phyloP scores from a whole-genome alignment of 2,888 invertebrate species.

The Spodoptera exigua region DNA sequence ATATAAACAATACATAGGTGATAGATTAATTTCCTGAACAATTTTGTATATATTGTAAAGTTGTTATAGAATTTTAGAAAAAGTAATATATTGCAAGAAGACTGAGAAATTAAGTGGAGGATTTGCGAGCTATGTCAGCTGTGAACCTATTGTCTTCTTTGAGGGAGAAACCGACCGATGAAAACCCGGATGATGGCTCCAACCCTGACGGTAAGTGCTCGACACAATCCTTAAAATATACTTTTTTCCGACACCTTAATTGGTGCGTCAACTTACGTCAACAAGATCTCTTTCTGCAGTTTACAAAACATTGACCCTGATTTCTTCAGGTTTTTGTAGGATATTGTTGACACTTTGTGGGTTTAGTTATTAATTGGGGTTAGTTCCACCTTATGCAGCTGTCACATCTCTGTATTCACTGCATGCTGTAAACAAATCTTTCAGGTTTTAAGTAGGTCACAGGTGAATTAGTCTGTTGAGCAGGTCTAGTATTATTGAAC shows the following conservation, averaged over 20 bases:
- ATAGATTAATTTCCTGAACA: constrained; percentile 87
- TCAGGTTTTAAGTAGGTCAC: constrained; percentile 47
- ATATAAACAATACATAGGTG: constrained; percentile 90
- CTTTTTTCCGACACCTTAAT: constrained; percentile 28
- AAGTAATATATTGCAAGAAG: constrained; percentile 87
- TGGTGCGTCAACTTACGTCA: constrained; percentile 26
- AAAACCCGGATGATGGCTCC: constrained; percentile 81
- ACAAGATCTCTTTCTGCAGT: constrained; percentile 29
- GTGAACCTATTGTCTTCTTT: constrained; percentile 86
- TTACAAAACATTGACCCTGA: constrained; percentile 60
- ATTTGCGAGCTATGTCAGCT: constrained; percentile 87
- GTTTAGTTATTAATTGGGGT: constrained; percentile 9
- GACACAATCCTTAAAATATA: constrained; percentile 12
- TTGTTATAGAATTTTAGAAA: constrained; percentile 87
- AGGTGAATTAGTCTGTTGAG: constrained; percentile 9
- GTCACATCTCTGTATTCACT: constrained; percentile 12
- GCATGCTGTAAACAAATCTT: constrained; percentile 34
- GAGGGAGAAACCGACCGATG: constrained; percentile 86
- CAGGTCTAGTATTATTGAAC: constrained; percentile 9
- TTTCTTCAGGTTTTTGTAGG: constrained; percentile 33
- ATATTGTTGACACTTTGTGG: constrained; percentile 22
- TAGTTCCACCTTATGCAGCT: constrained; percentile 1
- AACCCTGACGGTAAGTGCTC: constrained; percentile 79
- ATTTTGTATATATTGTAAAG: constrained; percentile 88
- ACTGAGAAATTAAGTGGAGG: constrained; percentile 85